Evolutionary conservation across 2,113 vertebrate species (phyloP), one percentile per base, ranked within the genome.

Genomic region (Nicator chloris): DNA sequence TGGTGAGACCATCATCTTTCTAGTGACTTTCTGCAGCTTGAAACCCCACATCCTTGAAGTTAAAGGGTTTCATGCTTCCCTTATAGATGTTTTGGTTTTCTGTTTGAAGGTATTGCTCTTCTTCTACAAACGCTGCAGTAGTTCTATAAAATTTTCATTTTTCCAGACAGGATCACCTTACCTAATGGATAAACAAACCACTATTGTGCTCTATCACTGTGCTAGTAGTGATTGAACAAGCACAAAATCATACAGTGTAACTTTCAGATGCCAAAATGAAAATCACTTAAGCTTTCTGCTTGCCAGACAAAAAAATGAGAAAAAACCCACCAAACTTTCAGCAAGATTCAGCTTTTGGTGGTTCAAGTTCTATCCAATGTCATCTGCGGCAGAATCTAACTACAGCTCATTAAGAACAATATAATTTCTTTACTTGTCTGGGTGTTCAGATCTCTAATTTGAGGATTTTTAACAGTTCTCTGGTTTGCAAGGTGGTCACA

Each of bases 131-230:
- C 57, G 20, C 42, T 65, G 37, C 30, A 85, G 44, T 35, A 90
- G 19, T 61, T 76, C 22, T 49, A 49, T 45, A 49, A 76, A 93
- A 57, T 24, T 60, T 90, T 9, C 8, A 7, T 53, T 92, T 72
- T 80, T 80, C 72, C 63, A 90, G 57, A 79, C 40, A 72, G 18
- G 50, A 96, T 65, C 90, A 86, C 44, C 68, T 64, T 92, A 86
- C 44, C 68, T 64, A 81, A 80, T 20, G 21, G 56, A 95, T 84
- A 77, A 88, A 44, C 31, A 84, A 69, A 23, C 31, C n/a, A 35
- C 23, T 81, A 14, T 57, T 44, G 72, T 73, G 37, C 59, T n/a
- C 2, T 31, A 53, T 77, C 71, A 53, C 23, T 68, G 31, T 56
- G 31, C 30, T 37, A 90, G 59, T 8, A 76, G n/a, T 53, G 76